Percentiles rank a stretch among this genome's conserved stretches.
Evolutionary conservation across 2,888 invertebrate genomes (phyloP).

Genomic region (Dysmachus trigonus): DNA sequence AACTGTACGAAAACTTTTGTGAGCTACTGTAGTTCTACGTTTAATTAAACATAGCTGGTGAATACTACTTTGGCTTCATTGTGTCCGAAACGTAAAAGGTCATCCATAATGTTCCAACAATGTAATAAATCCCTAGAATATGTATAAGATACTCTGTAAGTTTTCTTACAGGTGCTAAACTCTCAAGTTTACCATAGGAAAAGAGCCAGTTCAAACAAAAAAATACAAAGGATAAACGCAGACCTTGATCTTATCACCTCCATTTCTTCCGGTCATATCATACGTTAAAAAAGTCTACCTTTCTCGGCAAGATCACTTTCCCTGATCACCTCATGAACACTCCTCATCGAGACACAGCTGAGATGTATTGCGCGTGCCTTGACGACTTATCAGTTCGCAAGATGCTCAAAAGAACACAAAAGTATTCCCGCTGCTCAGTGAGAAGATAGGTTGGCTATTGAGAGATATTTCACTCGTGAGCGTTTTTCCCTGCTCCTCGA

Average conservation of each 20-base stretch:
- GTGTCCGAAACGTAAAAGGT: neutral
- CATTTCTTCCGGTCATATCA: slow-evolving; percentile 30
- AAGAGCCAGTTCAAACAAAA: neutral
- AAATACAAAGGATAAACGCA: neutral
- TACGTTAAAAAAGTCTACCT: neutral
- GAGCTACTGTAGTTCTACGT: too few relatives aligned
- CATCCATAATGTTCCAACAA: neutral
- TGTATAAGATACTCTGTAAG: neutral
- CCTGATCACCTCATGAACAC: neutral
- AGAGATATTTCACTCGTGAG: neutral
- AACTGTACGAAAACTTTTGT: too few relatives aligned
- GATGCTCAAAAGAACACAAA: neutral
- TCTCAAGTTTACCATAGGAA: neutral
- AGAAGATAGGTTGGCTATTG: neutral
- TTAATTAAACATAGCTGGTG: too few relatives aligned
- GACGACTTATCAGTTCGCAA: neutral
- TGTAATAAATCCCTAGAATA: neutral
- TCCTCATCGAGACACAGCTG: neutral
- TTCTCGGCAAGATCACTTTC: neutral
- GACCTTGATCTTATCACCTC: slow-evolving; percentile 7
- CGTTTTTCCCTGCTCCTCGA: neutral
- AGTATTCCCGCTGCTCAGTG: neutral
- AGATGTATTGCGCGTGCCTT: neutral
- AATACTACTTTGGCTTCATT: too few relatives aligned
- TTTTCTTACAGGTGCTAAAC: neutral